Conservation (phyloP, 1,140 invertebrate species). For the Ephestia elutella region DNA sequence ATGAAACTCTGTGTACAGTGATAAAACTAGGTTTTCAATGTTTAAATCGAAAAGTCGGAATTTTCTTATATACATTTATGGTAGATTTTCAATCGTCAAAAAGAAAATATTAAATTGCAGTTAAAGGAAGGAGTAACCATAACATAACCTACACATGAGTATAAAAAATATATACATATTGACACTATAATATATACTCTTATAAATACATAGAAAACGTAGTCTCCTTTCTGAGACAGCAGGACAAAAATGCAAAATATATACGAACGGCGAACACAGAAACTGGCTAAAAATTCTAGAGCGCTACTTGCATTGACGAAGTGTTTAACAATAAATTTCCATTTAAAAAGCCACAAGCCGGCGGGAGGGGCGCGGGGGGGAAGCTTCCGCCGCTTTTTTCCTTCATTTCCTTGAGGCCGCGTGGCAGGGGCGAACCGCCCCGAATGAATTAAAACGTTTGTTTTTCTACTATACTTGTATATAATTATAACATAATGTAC, state of each 20-base stretch:
- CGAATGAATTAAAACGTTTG: conserved; percentile 59
- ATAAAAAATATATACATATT: too few species aligned
- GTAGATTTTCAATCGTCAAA: too few species aligned
- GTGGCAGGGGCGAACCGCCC: conserved; percentile 49
- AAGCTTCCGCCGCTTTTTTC: conserved; percentile 68
- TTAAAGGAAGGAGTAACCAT: too few species aligned
- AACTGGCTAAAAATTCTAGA: conserved; percentile 55
- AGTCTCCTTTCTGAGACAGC: too few species aligned
- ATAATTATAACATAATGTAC: conserved; percentile 9
- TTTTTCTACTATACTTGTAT: conserved; percentile 14
- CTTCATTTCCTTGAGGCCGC: conserved; percentile 66
- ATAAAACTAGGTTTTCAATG: too few species aligned
- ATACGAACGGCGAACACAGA: conserved; percentile 7
- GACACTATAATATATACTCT: too few species aligned
- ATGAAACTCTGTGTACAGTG: too few species aligned
- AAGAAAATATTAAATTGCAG: too few species aligned
- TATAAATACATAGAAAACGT: too few species aligned
- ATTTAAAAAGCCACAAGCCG: conserved; percentile 71
- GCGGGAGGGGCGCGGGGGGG: conserved; percentile 24
- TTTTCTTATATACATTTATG: too few species aligned
- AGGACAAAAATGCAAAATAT: not conserved
- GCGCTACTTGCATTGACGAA: conserved; percentile 57
- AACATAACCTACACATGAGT: too few species aligned
- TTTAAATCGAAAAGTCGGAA: too few species aligned
- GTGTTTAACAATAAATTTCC: conserved; percentile 74